A percentile compares a stretch with the other conserved stretches of the same genome.
phyloP scores from a whole-genome alignment of 2,888 invertebrate genomes.

The Calameuta idolon region DNA sequence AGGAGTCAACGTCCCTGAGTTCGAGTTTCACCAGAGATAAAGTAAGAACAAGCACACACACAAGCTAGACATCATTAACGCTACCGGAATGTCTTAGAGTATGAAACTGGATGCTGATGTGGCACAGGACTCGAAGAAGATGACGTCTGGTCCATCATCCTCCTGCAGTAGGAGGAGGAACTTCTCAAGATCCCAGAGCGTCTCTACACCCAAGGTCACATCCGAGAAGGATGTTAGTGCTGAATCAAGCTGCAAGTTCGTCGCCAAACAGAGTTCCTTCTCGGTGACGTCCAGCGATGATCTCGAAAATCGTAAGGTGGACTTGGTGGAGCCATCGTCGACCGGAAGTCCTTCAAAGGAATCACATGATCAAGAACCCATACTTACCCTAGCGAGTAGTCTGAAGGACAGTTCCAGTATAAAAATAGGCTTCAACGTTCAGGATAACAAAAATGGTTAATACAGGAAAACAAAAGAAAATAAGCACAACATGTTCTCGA shows the following conservation, averaged over 20 bases:
- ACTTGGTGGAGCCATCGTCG: conserved; percentile 10
- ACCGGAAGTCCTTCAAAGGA: conserved; percentile 11
- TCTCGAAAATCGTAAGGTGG: conserved; percentile 45
- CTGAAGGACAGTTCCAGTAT: conserved; percentile 49
- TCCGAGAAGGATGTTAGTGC: conserved; percentile 25
- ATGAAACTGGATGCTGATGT: conserved; percentile 18
- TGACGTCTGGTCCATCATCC: background rate
- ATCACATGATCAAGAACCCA: conserved; percentile 40
- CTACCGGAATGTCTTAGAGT: conserved; percentile 24
- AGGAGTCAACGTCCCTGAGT: conserved; percentile 41
- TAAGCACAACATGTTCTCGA: background rate
- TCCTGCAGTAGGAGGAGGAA: conserved; percentile 23
- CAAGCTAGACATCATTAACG: conserved; percentile 28
- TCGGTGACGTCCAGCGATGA: conserved; percentile 48
- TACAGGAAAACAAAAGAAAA: background rate
- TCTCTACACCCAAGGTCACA: conserved; percentile 42
- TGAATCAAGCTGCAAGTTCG: conserved; percentile 25
- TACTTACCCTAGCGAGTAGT: conserved; percentile 56
- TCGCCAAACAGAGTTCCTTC: conserved; percentile 47
- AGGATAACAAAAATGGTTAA: conserved; percentile 41
- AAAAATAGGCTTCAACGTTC: conserved; percentile 55
- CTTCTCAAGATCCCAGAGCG: conserved; percentile 52
- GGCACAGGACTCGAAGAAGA: conserved; percentile 25
- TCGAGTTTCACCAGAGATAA: conserved; percentile 30
- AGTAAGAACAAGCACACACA: conserved; percentile 17